These are phyloP conservation scores for Apocheima hispidaria DNA, from an alignment of 2,888 invertebrate genomes.

Conservation along the genomic window DNA sequence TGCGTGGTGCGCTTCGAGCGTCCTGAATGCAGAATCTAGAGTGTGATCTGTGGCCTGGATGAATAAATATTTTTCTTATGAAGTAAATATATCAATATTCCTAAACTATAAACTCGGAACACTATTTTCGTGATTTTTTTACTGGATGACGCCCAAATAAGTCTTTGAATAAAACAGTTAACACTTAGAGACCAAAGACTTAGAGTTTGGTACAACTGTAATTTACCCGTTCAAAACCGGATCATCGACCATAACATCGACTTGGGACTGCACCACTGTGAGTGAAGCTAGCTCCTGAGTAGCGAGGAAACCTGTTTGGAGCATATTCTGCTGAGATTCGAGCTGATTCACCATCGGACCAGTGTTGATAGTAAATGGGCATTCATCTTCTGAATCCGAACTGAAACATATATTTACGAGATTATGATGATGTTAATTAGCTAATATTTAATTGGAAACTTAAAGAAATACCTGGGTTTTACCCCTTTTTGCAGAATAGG, in stretches of 20 bases:
- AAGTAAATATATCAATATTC: no score
- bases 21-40: no score
- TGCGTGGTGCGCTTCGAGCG: no score
- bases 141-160: no score
- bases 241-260: slow-evolving; percentile 60
- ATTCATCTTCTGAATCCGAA: slow-evolving; percentile 66
- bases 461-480: not conserved
- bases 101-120: no score
- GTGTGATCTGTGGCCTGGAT: no score
- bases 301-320: slow-evolving; percentile 64
- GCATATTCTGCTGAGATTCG: slow-evolving; percentile 48
- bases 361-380: slow-evolving; percentile 38
- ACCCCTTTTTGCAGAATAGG: not conserved
- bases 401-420: slow-evolving; percentile 52
- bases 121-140: no score
- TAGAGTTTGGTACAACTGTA: not conserved
- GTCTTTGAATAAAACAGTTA: no score
- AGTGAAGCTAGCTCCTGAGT: slow-evolving; percentile 71
- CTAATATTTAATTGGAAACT: not conserved
- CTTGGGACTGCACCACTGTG: slow-evolving; percentile 62
- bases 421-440: not conserved
- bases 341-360: slow-evolving; percentile 54
- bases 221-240: slow-evolving; percentile 61
- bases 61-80: no score
- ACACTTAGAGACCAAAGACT: no score